A percentile compares a stretch with the other conserved stretches of the same genome.
These are phyloP conservation scores for Lepas anatifera DNA, from an alignment of 2,888 invertebrate genomes.

Conservation along the genomic window DNA sequence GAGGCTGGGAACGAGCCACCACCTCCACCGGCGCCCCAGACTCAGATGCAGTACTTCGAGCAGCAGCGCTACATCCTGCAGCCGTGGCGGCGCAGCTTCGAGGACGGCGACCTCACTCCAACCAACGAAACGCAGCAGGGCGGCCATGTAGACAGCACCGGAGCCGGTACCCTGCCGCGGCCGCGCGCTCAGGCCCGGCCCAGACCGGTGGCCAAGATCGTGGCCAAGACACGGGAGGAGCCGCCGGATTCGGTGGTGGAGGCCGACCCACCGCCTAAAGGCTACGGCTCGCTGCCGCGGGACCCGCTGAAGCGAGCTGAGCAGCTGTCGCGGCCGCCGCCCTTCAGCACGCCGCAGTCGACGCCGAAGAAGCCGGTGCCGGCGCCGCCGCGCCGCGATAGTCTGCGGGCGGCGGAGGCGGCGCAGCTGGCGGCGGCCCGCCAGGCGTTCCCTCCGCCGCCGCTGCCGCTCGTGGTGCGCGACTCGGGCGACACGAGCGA, in stretches of 20 bases:
- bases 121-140: constrained; percentile 51
- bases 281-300: constrained; percentile 11
- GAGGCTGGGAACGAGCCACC: not conserved
- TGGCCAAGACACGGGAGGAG: constrained; percentile 30
- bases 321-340: constrained; percentile 15
- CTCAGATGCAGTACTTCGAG: constrained; percentile 6
- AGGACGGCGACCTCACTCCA: constrained; percentile 80
- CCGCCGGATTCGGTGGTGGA: constrained; percentile 20
- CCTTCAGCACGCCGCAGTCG: constrained; percentile 25
- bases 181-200: constrained; percentile 62
- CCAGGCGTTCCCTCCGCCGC: constrained; percentile 32
- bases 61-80: constrained; percentile 4
- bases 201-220: constrained; percentile 63
- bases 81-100: constrained; percentile 38
- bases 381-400: constrained; percentile 38
- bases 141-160: constrained; percentile 34
- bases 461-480: constrained; percentile 35
- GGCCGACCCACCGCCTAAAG: constrained; percentile 8
- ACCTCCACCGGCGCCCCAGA: constrained; percentile 4
- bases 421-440: constrained; percentile 11
- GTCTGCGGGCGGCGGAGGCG: constrained; percentile 20
- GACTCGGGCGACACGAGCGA: constrained; percentile 67
- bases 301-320: constrained; percentile 11
- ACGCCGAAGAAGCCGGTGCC: constrained; percentile 33
- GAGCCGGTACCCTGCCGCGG: constrained; percentile 74